Base-by-base conservation (phyloP, 2,888 invertebrate species). In the Mellilla xanthometata region DNA sequence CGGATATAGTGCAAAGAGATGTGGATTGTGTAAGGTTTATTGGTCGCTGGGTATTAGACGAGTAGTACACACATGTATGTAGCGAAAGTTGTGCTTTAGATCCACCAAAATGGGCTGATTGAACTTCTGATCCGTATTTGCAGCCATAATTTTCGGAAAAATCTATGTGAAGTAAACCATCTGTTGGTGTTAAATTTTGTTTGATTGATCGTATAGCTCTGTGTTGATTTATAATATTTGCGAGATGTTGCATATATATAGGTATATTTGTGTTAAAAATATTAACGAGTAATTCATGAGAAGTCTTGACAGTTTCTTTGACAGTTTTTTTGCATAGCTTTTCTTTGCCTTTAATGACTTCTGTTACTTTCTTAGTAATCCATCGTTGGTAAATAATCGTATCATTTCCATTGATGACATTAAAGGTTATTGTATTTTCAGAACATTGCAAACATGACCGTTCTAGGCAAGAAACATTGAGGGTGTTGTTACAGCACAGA, bases 131-230 rank as follows among this genome's bases (percentile, higher is more conserved):
- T 34, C 52, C 24, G 27, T 57, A 59, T 41, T 57, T 54, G 13
- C 49, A 59, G 2, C 23, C 30, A 39, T 55, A 54, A 9, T 55
- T 59, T 43, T 59, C 54, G 1, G 53, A 55, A n/a, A 58, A 58
- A 7, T 53, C 55, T 1, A 54, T 32, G 30, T 58, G 53, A 22
- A 44, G 33, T 22, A 53, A 26, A n/a, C n/a, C n/a, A 8, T 46
- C 22, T 9, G 12, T 27, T 15, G 45, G 19, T 26, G 45, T 27
- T 15, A 51, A 22, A 8, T 49, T 39, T 39, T 49, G 44, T 24
- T 56, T 54, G 33, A 56, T 39, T 4, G 19, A 43, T 43, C 46
- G 28, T 23, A 56, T 45, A 35, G 43, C 12, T 13, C 26, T 34
- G 1, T 47, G 19, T 32, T 58, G 56, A 35, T 58, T 40, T 15